A percentile compares a stretch with the other conserved stretches of the same genome.
Conservation (phyloP, 2,113 vertebrate species). For the Ammodramus savannarum region DNA sequence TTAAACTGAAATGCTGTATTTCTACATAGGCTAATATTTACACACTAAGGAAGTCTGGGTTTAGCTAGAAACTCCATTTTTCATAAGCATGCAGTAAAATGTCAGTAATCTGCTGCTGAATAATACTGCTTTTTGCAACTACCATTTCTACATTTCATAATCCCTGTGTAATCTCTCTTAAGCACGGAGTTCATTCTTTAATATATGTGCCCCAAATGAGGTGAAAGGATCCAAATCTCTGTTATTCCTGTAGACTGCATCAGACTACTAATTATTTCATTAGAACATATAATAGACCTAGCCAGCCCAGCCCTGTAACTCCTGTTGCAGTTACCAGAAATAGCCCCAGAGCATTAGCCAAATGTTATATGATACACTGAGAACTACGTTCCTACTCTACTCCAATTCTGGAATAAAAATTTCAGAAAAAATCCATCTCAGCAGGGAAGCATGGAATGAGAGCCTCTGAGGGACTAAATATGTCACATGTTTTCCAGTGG, state of each 20-base stretch:
- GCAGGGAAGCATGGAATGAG: neutral
- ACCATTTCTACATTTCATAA: neutral
- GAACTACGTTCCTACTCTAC: neutral
- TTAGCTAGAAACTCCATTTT: neutral
- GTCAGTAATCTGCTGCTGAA: slow-evolving; percentile 18
- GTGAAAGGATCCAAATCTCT: neutral
- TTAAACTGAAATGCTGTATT: neutral
- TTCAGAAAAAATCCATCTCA: neutral
- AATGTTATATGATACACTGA: neutral
- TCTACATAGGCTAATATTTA: neutral
- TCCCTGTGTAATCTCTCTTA: neutral
- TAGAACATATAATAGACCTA: neutral
- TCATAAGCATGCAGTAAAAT: neutral
- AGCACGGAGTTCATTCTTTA: neutral
- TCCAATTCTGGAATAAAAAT: neutral
- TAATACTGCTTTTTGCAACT: slow-evolving; percentile 26
- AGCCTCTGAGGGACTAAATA: neutral
- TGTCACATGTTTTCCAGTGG: neutral
- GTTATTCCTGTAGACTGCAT: neutral
- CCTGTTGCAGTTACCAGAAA: neutral
- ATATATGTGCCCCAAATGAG: neutral
- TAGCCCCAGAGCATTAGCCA: neutral
- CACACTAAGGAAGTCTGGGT: neutral
- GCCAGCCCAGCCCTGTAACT: neutral
- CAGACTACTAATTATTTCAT: neutral